Evolutionary conservation across 2,113 vertebrate genomes (phyloP).

Genomic region (Epinephelus cyanopodus): DNA sequence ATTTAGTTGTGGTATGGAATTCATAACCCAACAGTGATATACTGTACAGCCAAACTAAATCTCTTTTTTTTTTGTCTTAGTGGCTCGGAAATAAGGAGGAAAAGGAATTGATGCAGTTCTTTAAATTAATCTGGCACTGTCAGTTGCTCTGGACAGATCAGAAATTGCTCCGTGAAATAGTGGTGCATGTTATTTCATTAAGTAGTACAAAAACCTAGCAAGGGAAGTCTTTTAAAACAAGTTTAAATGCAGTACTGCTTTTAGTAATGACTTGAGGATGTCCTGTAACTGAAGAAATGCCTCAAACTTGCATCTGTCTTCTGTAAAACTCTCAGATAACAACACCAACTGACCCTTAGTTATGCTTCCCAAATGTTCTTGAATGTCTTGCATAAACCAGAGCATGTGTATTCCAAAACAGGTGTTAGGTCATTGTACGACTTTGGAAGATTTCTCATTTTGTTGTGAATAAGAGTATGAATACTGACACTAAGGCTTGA

Average conservation of each 20-base stretch:
- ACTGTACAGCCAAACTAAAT: slow-evolving; percentile 25
- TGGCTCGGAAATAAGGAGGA: not conserved
- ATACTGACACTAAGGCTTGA: not conserved
- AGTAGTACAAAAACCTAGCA: slow-evolving; percentile 9
- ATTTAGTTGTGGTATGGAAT: slow-evolving; percentile 60
- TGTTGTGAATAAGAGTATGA: not conserved
- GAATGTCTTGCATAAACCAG: too few species aligned
- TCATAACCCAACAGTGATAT: slow-evolving; percentile 34
- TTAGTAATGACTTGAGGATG: not conserved
- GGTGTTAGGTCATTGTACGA: too few species aligned
- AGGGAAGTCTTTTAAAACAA: not conserved
- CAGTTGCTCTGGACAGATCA: slow-evolving; percentile 31
- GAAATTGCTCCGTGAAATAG: slow-evolving; percentile 27
- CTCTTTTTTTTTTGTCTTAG: slow-evolving; percentile 12
- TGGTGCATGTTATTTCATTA: not conserved
- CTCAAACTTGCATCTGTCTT: not conserved
- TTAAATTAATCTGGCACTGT: slow-evolving; percentile 35
- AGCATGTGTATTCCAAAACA: too few species aligned
- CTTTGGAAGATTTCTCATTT: not conserved
- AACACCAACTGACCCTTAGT: not conserved
- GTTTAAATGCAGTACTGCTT: not conserved
- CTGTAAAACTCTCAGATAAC: not conserved
- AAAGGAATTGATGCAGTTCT: slow-evolving; percentile 41
- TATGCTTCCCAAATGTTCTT: not conserved
- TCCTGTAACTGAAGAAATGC: not conserved